Evolutionary conservation across 2,113 vertebrate species (phyloP).

Genomic region (Athene cunicularia): DNA sequence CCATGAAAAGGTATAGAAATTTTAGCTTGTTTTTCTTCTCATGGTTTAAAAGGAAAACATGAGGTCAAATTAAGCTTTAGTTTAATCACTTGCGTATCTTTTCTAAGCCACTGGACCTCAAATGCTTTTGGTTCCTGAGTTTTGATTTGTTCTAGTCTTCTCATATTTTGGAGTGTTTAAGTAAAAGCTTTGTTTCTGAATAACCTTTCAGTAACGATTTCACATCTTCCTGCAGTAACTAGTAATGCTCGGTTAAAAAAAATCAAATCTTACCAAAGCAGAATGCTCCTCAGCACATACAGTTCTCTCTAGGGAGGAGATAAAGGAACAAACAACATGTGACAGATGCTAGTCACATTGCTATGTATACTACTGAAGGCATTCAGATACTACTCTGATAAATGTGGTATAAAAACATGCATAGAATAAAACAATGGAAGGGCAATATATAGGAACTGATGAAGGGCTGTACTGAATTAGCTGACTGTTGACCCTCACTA

Average conservation of each 20-base stretch:
- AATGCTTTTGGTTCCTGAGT: not conserved
- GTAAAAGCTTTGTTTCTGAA: not conserved
- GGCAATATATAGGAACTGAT: not conserved
- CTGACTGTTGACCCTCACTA: not conserved
- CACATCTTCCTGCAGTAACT: not conserved
- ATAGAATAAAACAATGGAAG: not conserved
- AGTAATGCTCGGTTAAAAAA: not conserved
- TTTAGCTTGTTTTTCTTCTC: not conserved
- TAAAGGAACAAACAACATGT: not conserved
- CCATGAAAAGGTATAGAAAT: not conserved
- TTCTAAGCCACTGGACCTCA: not conserved
- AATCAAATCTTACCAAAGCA: not conserved
- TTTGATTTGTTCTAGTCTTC: not conserved
- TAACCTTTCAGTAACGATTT: not conserved
- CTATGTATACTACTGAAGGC: not conserved
- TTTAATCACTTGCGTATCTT: not conserved
- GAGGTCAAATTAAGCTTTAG: not conserved
- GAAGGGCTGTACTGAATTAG: not conserved
- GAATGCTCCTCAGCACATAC: not conserved
- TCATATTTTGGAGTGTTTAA: not conserved
- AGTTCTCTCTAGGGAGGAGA: not conserved
- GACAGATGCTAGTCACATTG: not conserved
- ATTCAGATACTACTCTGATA: not conserved
- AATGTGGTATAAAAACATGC: not conserved
- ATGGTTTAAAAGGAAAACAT: not conserved